Conservation (phyloP, 2,797 vertebrate species). For the Chelidonichthys spinosus region DNA sequence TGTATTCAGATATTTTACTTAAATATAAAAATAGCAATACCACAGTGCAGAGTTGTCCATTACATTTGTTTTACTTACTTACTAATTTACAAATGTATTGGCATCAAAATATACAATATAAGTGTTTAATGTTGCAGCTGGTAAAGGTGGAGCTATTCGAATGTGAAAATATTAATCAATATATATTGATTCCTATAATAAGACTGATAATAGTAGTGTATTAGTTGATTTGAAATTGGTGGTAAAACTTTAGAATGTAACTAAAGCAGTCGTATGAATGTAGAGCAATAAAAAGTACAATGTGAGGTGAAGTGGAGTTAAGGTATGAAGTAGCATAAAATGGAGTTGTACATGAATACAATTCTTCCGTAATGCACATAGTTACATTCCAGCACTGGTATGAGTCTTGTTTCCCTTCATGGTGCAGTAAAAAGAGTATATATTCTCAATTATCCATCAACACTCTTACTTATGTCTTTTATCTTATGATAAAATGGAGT, state of each 20-base stretch:
- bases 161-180: not conserved
- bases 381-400: not conserved
- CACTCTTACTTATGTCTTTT: no score
- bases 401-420: not conserved
- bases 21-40: no score
- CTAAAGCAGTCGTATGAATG: not conserved
- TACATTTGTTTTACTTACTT: no score
- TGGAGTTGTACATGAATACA: not conserved
- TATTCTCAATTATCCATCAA: slow-evolving; percentile 1
- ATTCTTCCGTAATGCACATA: not conserved
- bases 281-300: not conserved
- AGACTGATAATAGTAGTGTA: no score
- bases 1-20: no score
- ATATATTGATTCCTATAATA: no score
- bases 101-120: not conserved
- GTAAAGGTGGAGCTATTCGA: not conserved
- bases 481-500: slow-evolving; percentile 2
- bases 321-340: not conserved
- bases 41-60: no score
- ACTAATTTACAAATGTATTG: not conserved
- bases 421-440: not conserved
- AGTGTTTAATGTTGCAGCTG: no score
- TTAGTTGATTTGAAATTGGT: no score
- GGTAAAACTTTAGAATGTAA: no score
- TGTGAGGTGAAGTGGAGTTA: not conserved